Evolutionary conservation across 2,797 vertebrate species (phyloP).

Genomic region (Jordanella pulchra): DNA sequence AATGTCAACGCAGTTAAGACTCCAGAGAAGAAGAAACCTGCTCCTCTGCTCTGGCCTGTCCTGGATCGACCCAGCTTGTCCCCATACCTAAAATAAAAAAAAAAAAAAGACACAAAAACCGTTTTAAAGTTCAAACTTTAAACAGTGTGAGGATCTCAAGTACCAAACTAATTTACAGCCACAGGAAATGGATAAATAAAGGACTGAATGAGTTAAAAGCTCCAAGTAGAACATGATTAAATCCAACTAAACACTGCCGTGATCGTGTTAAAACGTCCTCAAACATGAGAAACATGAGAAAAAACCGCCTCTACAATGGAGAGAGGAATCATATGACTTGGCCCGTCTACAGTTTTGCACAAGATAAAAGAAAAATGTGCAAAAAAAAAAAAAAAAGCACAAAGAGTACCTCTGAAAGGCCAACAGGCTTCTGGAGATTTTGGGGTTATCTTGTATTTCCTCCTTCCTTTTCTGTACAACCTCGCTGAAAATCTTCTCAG

Average conservation of each 20-base stretch:
- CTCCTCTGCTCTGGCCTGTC: constrained; percentile 78
- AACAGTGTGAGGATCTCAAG: neutral
- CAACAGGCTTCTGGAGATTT: constrained; percentile 79
- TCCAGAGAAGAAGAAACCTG: constrained; percentile 91
- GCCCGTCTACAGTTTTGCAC: neutral
- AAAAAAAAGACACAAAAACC: neutral
- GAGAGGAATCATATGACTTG: neutral
- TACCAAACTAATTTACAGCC: neutral
- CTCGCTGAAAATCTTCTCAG: constrained; percentile 88
- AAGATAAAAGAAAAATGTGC: no score
- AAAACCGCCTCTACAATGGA: neutral
- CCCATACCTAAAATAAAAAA: constrained; percentile 72
- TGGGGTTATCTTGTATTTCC: constrained; percentile 83
- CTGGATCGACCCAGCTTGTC: constrained; percentile 71
- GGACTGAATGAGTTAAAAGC: no score
- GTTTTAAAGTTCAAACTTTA: no score
- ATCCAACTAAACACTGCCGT: neutral
- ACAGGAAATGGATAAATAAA: neutral
- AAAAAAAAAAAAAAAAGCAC: no score
- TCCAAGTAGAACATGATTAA: neutral
- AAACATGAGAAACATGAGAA: neutral
- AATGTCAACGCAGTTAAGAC: constrained; percentile 89
- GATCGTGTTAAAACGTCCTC: neutral
- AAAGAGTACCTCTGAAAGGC: constrained; percentile 84
- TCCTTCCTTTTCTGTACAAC: constrained; percentile 81